Percentiles rank a stretch among this genome's conserved stretches.
phyloP scores from a whole-genome alignment of 2,113 vertebrate species.

The Cephalopterus ornatus region DNA sequence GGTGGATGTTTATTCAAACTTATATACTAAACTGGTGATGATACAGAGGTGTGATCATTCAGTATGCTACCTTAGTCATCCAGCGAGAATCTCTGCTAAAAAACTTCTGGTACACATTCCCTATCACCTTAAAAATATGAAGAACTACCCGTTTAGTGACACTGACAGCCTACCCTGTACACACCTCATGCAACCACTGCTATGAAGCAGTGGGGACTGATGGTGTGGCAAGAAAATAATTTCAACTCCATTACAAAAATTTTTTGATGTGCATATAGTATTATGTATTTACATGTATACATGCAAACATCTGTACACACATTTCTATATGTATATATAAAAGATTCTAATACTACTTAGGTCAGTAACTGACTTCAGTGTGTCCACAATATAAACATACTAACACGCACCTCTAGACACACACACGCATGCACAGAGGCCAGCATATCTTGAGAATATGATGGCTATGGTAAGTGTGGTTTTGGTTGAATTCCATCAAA shows the following conservation, averaged over 20 bases:
- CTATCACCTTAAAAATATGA: not conserved
- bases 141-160: not conserved
- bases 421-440: too few species aligned
- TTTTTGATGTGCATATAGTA: rapidly evolving
- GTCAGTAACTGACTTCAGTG: not conserved
- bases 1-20: not conserved
- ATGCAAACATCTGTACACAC: rapidly evolving
- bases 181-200: not conserved
- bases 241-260: not conserved
- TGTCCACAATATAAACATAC: not conserved
- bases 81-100: not conserved
- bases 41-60: not conserved
- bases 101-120: not conserved
- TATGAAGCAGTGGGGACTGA: not conserved
- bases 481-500: not conserved
- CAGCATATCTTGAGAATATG: not conserved
- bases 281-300: not conserved
- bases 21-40: not conserved
- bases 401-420: not conserved
- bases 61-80: not conserved
- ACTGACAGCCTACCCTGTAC: not conserved
- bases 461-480: not conserved
- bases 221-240: not conserved
- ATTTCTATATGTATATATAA: not conserved
- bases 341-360: not conserved